Percentiles rank a stretch among this genome's conserved stretches.
Evolutionary conservation across 2,113 vertebrate genomes (phyloP).

Genomic region (Sciurus niger): DNA sequence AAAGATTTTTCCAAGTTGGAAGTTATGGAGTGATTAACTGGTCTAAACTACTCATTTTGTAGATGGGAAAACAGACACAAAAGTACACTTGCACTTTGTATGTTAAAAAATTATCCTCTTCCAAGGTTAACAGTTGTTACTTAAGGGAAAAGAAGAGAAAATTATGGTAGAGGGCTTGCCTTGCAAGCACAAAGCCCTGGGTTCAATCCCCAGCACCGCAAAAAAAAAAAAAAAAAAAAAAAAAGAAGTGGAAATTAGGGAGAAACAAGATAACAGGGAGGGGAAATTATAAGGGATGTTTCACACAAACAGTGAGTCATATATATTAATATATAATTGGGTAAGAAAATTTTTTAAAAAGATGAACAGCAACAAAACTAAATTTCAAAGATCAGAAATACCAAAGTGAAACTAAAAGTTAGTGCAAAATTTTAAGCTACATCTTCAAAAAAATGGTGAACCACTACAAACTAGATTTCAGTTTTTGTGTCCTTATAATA

Average conservation of each 20-base stretch:
- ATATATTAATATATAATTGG: constrained; percentile 18
- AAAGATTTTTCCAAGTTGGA: constrained; percentile 11
- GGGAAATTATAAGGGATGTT: background rate
- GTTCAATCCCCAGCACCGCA: no score
- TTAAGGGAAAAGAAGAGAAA: background rate
- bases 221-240: no score
- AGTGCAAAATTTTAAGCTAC: constrained; percentile 48
- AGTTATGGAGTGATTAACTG: constrained; percentile 34
- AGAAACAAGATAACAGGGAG: fast-evolving
- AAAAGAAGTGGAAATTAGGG: background rate
- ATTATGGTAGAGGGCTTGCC: background rate
- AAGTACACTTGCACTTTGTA: background rate
- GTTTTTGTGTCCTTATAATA: constrained; percentile 44
- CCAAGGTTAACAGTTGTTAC: constrained; percentile 18
- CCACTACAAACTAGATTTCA: constrained; percentile 14
- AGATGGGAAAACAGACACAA: background rate
- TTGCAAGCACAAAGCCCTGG: no score
- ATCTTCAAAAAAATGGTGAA: constrained; percentile 49
- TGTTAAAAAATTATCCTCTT: background rate
- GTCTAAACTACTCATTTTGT: constrained; percentile 3
- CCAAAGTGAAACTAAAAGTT: constrained; percentile 11
- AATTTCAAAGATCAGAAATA: constrained; percentile 60
- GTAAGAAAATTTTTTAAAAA: constrained; percentile 51
- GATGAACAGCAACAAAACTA: constrained; percentile 28
- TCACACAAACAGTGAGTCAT: background rate